Conservation (phyloP, 1,140 invertebrate species). For the Diprion similis region DNA sequence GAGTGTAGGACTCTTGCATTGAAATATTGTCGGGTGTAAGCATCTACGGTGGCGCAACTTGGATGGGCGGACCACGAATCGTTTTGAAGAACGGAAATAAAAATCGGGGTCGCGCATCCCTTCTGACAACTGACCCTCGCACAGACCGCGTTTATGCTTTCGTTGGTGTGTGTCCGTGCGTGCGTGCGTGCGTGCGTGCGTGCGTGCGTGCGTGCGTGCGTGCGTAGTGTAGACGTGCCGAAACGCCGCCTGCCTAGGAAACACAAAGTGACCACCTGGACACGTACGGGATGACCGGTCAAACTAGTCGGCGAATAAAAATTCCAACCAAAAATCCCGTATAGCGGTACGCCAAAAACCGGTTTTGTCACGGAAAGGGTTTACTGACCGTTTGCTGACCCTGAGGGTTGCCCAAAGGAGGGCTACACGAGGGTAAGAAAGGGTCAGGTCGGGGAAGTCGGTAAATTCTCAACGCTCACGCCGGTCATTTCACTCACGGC, state of each 20-base stretch:
- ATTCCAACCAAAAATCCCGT: neutral
- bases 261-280: constrained; percentile 3
- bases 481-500: neutral
- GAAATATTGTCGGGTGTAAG: too few species aligned
- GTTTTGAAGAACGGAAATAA: neutral
- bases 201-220: too few species aligned
- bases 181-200: too few species aligned
- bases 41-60: too few species aligned
- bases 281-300: neutral
- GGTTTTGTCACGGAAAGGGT: constrained; percentile 7
- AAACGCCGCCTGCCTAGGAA: neutral
- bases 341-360: constrained; percentile 2
- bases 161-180: too few species aligned
- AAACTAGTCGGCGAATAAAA: constrained; percentile 4
- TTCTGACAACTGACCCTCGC: neutral
- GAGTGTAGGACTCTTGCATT: too few species aligned
- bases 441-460: constrained; percentile 1
- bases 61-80: too few species aligned
- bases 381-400: constrained; percentile 4
- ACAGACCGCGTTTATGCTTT: too few species aligned
- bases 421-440: constrained; percentile 1
- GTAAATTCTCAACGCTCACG: neutral
- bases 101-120: neutral
- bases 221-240: neutral
- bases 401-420: constrained; percentile 1